A percentile compares a stretch with the other conserved stretches of the same genome.
Evolutionary conservation across 1,140 invertebrate species (phyloP).

Genomic region (Drosophila malerkotliana): DNA sequence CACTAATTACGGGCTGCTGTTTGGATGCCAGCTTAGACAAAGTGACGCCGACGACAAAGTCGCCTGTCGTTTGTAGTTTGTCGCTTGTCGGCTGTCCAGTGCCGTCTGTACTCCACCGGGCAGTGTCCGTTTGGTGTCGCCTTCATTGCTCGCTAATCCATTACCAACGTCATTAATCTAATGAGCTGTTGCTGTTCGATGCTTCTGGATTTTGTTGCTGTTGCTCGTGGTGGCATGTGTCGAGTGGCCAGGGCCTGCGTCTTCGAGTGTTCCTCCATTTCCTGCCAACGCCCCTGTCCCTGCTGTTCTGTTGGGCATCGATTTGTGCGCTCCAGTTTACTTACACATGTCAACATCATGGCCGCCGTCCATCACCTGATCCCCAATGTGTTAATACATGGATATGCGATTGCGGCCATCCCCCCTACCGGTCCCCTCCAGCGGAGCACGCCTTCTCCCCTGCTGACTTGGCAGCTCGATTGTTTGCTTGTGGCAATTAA

Average conservation of each 20-base stretch:
- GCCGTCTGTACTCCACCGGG: neutral
- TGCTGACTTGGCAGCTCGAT: slow-evolving; percentile 9
- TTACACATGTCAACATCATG: slow-evolving; percentile 64
- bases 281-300: neutral
- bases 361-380: slow-evolving; percentile 70
- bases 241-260: slow-evolving; percentile 27
- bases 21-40: slow-evolving; percentile 63
- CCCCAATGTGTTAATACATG: slow-evolving; percentile 66
- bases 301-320: slow-evolving; percentile 11
- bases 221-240: slow-evolving; percentile 53
- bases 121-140: slow-evolving; percentile 35
- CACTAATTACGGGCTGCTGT: slow-evolving; percentile 72
- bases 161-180: slow-evolving; percentile 81
- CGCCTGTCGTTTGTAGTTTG: slow-evolving; percentile 17
- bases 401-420: slow-evolving; percentile 37
- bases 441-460: slow-evolving; percentile 7
- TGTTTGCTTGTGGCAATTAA: slow-evolving; percentile 57
- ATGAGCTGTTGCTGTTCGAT: slow-evolving; percentile 64
- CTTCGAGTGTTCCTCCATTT: neutral
- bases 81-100: slow-evolving; percentile 10
- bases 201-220: slow-evolving; percentile 33
- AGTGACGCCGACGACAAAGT: slow-evolving; percentile 63
- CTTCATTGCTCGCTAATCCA: slow-evolving; percentile 73
- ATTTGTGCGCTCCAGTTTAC: slow-evolving; percentile 54
- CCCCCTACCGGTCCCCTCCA: too few relatives aligned